phyloP scores from a whole-genome alignment of 1,140 invertebrate genomes.

The Melitaea cinxia region DNA sequence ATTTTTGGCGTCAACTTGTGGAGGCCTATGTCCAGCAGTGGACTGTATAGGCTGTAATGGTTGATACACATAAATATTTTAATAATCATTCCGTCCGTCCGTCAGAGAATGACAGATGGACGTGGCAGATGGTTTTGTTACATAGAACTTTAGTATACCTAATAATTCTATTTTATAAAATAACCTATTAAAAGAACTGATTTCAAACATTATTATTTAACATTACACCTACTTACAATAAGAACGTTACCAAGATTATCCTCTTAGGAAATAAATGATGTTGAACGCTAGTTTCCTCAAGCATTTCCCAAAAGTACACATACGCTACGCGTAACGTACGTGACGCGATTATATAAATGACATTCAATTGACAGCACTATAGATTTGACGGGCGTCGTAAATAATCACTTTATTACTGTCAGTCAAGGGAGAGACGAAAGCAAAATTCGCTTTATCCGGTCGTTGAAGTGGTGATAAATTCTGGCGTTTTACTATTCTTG shows the following conservation, averaged over 20 bases:
- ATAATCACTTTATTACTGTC: slow-evolving; percentile 26
- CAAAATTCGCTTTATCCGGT: slow-evolving; percentile 32
- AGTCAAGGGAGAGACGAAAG: slow-evolving; percentile 24
- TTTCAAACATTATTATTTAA: no score
- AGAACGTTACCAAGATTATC: neutral
- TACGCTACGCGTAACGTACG: slow-evolving; percentile 10
- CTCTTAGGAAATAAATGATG: neutral
- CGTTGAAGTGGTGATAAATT: slow-evolving; percentile 24
- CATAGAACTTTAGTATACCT: no score
- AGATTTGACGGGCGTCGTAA: slow-evolving; percentile 16
- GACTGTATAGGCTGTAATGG: no score
- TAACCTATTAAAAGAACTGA: no score
- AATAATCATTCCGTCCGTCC: no score
- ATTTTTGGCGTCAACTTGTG: no score
- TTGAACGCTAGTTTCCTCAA: neutral
- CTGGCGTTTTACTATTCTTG: slow-evolving; percentile 24
- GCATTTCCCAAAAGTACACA: slow-evolving; percentile 2
- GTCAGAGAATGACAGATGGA: no score
- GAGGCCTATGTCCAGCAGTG: no score
- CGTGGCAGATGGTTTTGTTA: no score
- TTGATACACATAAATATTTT: no score
- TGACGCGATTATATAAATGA: slow-evolving; percentile 9
- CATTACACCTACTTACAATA: no score
- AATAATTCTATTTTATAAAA: no score
- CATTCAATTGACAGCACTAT: slow-evolving; percentile 25